These are phyloP conservation scores for Pardosa pseudoannulata DNA, from an alignment of 2,888 invertebrate genomes.

Conservation along the genomic window DNA sequence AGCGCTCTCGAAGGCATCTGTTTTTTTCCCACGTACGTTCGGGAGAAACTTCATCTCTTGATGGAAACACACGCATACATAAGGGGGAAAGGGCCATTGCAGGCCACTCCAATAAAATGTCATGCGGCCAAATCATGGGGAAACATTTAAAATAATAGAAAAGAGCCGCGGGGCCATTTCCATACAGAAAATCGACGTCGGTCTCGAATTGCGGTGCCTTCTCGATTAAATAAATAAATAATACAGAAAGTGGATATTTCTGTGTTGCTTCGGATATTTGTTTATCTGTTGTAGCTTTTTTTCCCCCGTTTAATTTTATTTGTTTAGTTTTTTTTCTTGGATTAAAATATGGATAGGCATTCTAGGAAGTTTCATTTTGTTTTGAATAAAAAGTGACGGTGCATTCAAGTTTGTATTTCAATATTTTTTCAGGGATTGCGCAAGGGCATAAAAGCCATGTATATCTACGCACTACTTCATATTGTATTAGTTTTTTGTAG, in stretches of 20 bases:
- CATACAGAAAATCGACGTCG: slow-evolving; percentile 66
- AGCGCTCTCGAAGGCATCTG: slow-evolving; percentile 66
- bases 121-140: slow-evolving; percentile 70
- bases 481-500: too few species aligned
- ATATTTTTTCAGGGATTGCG: too few species aligned
- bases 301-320: slow-evolving; percentile 21
- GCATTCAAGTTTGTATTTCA: not conserved
- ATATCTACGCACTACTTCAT: too few species aligned
- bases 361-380: not conserved
- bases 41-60: slow-evolving; percentile 67
- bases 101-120: slow-evolving; percentile 70
- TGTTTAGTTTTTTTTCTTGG: slow-evolving; percentile 3
- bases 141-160: slow-evolving; percentile 72
- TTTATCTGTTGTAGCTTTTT: slow-evolving; percentile 22
- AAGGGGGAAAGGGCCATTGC: slow-evolving; percentile 52
- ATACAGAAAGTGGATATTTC: slow-evolving; percentile 42
- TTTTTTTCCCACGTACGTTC: slow-evolving; percentile 68
- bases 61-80: slow-evolving; percentile 67
- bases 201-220: slow-evolving; percentile 48
- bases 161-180: slow-evolving; percentile 59
- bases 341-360: slow-evolving; percentile 14
- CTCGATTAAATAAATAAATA: slow-evolving; percentile 66
- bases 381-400: not conserved
- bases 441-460: too few species aligned
- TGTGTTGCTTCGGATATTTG: slow-evolving; percentile 21